Evolutionary conservation across 2,113 vertebrate genomes (phyloP).

Genomic region (Poeciliopsis turrubarensis): DNA sequence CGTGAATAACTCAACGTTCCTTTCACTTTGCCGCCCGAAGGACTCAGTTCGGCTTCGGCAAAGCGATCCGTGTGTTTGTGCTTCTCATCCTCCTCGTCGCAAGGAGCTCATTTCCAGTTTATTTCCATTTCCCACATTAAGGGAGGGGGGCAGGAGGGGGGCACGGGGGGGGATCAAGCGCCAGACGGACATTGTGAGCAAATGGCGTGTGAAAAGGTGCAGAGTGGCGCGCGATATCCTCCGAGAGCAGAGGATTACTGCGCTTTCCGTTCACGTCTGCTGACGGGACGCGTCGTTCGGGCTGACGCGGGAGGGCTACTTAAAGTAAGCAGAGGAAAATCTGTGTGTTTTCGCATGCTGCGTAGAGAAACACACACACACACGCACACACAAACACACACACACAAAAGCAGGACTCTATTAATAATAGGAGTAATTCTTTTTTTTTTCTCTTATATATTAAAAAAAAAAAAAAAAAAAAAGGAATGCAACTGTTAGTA

Average conservation of each 20-base stretch:
- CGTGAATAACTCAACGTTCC: neutral
- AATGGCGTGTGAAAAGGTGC: constrained; percentile 44
- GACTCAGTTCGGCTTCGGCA: neutral
- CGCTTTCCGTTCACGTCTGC: constrained; percentile 23
- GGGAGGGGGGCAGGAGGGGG: neutral
- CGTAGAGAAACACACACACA: neutral
- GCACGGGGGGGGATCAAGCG: constrained; percentile 3
- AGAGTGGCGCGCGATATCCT: constrained; percentile 33
- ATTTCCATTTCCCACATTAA: constrained; percentile 3
- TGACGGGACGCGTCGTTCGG: constrained; percentile 51
- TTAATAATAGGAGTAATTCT: constrained; percentile 8
- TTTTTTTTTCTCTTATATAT: neutral
- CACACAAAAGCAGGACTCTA: constrained; percentile 5
- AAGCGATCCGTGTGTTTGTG: neutral
- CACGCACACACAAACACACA: no score
- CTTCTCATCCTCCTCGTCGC: constrained; percentile 1
- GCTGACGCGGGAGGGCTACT: constrained; percentile 45
- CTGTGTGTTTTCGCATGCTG: constrained; percentile 9
- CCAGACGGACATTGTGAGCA: constrained; percentile 23
- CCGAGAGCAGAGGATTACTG: constrained; percentile 39
- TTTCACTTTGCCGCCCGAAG: neutral
- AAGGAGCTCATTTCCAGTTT: constrained; percentile 18
- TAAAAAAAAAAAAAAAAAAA: neutral
- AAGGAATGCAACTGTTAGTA: neutral
- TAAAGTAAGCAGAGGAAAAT: constrained; percentile 7